These are phyloP conservation scores for Reticulitermes speratus DNA, from an alignment of 1,140 invertebrate genomes.

Conservation along the genomic window DNA sequence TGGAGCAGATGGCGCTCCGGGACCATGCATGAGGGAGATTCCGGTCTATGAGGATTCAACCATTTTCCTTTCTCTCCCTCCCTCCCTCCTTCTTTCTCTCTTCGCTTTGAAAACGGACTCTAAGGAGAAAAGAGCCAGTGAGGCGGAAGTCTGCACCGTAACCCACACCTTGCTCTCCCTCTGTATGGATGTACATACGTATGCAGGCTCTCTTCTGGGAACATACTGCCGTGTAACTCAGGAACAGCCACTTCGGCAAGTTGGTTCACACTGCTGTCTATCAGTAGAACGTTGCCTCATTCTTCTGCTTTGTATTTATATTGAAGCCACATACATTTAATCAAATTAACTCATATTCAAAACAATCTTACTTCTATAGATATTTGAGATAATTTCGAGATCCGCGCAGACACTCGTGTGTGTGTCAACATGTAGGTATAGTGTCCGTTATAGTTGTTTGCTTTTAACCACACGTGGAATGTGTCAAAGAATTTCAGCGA, in stretches of 20 bases:
- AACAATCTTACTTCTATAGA: no score
- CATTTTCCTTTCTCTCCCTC: not conserved
- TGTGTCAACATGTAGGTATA: no score
- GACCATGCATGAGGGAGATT: not conserved
- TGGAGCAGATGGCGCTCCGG: conserved; percentile 4
- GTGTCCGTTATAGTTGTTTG: no score
- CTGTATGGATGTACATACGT: not conserved
- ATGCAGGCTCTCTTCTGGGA: not conserved
- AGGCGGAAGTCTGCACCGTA: not conserved
- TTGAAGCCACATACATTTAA: no score
- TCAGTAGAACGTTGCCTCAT: no score
- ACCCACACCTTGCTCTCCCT: not conserved
- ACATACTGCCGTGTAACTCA: no score
- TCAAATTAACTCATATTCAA: no score
- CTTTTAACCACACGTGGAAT: no score
- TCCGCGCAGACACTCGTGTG: no score
- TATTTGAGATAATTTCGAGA: no score
- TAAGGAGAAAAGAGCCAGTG: conserved; percentile 10
- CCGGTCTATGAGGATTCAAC: conserved; percentile 1
- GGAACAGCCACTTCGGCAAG: not conserved
- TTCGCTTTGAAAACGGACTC: not conserved
- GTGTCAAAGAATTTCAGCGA: no score
- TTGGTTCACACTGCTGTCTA: not conserved
- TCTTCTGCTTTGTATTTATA: no score
- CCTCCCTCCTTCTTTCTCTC: not conserved